Evolutionary conservation across 1,140 invertebrate genomes (phyloP).

Genomic region (Liolophura sinensis): DNA sequence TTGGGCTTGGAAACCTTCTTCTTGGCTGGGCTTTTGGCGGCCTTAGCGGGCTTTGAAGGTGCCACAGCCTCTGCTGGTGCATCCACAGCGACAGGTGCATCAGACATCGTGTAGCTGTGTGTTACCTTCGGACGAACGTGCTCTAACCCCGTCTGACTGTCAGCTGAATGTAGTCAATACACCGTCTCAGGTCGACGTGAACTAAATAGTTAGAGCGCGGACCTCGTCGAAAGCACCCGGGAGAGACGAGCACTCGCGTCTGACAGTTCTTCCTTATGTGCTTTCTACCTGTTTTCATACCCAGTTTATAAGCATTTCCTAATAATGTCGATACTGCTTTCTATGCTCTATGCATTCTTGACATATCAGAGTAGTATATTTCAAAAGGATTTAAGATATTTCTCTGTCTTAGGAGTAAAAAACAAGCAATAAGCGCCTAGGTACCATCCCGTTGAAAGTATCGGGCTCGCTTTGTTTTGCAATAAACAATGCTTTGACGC

Average conservation of each 20-base stretch:
- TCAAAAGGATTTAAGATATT: no score
- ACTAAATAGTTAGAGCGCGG: slow-evolving; percentile 14
- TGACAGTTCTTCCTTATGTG: not conserved
- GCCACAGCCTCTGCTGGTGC: slow-evolving; percentile 22
- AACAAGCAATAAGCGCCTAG: not conserved
- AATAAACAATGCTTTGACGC: slow-evolving; percentile 1
- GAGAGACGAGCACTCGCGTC: slow-evolving; percentile 28
- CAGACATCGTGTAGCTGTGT: slow-evolving; percentile 7
- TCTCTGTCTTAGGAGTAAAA: no score
- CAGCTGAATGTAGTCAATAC: no score
- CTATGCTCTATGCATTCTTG: no score
- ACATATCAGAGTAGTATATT: no score
- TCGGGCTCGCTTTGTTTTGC: slow-evolving; percentile 11
- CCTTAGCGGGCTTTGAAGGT: slow-evolving; percentile 24
- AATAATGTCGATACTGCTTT: not conserved
- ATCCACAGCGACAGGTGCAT: slow-evolving; percentile 19
- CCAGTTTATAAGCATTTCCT: not conserved
- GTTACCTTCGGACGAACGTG: no score
- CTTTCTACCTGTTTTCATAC: not conserved
- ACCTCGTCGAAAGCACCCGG: slow-evolving; percentile 19
- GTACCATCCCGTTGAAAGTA: not conserved
- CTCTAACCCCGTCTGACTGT: no score
- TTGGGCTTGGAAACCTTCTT: slow-evolving; percentile 45
- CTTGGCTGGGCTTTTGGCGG: slow-evolving; percentile 19
- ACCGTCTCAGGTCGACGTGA: not conserved